Evolutionary conservation across 2,113 vertebrate genomes (phyloP), one percentile per base, ranked within the genome.

Genomic region (Tamias sibiricus): DNA sequence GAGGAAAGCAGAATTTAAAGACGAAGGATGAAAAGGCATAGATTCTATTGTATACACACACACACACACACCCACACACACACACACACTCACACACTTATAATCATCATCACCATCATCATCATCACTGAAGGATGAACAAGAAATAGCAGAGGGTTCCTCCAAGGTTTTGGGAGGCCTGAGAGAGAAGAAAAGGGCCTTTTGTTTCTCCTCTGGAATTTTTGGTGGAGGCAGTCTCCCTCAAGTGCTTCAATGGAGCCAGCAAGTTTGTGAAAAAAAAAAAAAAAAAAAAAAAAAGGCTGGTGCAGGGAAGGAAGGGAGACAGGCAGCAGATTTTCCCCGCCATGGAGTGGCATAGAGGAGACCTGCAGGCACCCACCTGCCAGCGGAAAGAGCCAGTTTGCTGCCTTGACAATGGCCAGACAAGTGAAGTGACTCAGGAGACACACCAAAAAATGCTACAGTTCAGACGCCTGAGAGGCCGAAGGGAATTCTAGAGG

Each of bases 261-360:
- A 37, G 26, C 47, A 47, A 26, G 22, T n/a, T 26, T 37, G 9
- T 10, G 30, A 52, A 42, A n/a, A n/a, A n/a, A n/a, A n/a, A n/a
- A n/a, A n/a, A n/a, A n/a, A n/a, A n/a, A n/a, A n/a, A n/a, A n/a
- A n/a, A n/a, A n/a, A n/a, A n/a, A 40, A n/a, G 28, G 42, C 37
- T 49, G 72, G 35, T n/a, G 9, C 16, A 35, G 30, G 8, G 0
- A 13, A 6, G 52, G n/a, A 0, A 20, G 19, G 13, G 37, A 66
- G 57, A 28, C 0, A 0, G n/a, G 2, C 11, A 42, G 22, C 44
- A 14, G 42, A 16, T 24, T 47, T 11, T 68, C 0, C 3, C 4
- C 32, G 59, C 68, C 28, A 0, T 0, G 0, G 22, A 6, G 2
- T 42, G 35, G 7, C 3, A 2, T 44, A 40, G 19, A 77, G 42